Base-by-base conservation (phyloP, 2,113 vertebrate genomes). In the Lethenteron camtschaticum region DNA sequence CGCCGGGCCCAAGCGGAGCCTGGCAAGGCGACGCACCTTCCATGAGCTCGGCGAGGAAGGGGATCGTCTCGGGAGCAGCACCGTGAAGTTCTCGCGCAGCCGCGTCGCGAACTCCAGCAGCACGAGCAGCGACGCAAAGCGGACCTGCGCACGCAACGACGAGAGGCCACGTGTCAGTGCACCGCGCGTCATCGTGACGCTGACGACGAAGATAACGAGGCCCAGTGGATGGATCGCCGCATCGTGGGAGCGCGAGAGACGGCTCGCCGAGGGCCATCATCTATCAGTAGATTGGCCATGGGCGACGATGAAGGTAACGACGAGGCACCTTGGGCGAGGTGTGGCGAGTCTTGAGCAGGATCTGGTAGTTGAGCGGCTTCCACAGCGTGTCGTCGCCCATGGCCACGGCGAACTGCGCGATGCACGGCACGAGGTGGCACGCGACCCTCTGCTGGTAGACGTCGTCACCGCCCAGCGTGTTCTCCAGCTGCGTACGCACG, bases 1-100 rank as follows among this genome's bases (percentile, higher is more conserved):
- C 41, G 3, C 41, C 6, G 6, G 41, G 41, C 41, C 41, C 41
- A 41, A 41, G 41, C 41, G 41, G 41, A 41, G 41, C 41, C 41
- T 41, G 41, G 41, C 41, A 41, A 41, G 41, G 10, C 8, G 12
- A 60, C 80, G 82, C 81, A 96, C 90, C 94, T 84, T 99, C 92
- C 90, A 96, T 96, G 57, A 99, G 77, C 55, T 99, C 94, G 10
- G 92, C 90, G 79, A 99, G 78, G 82, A 96, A 99, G 1, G 92
- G 94, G 74, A 95, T 84, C 70, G 89, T 87, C 76, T 99, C 94
- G 1, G 94, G 3, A 99, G 83, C 68, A 99, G 81, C 16, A 86
- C 79, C 73, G 92, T 79, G 69, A 95, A 99, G 79, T 92, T 96
- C 77, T 96, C 92, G 75, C 80, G 87, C 11, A 99, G 83, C 73